Conservation (phyloP, 92 coral and sea anemone genomes). For the Phenganax marumi region DNA sequence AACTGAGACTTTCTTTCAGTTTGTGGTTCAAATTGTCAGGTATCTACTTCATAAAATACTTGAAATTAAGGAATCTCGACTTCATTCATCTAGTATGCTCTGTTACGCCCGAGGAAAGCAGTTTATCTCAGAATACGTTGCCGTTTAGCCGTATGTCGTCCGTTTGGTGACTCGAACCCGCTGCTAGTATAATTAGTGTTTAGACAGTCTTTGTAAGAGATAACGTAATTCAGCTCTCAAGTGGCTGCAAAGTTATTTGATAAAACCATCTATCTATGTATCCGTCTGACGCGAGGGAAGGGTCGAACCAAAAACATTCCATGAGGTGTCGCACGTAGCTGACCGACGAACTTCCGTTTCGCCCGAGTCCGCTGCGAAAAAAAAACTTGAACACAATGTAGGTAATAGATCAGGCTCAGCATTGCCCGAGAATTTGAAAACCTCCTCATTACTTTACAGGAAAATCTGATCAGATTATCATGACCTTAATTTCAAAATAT, state of each 20-base stretch:
- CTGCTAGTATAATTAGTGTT: too few relatives aligned
- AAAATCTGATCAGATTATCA: constrained; percentile 8
- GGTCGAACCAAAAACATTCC: too few relatives aligned
- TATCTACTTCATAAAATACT: constrained; percentile 2
- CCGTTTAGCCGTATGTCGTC: too few relatives aligned
- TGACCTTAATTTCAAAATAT: neutral
- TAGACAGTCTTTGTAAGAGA: too few relatives aligned
- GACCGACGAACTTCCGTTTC: constrained; percentile 11
- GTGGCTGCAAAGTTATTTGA: too few relatives aligned
- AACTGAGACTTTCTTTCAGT: neutral
- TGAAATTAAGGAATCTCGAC: neutral
- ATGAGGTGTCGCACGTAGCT: neutral
- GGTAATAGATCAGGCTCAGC: neutral
- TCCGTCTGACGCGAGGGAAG: too few relatives aligned
- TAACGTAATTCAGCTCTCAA: too few relatives aligned
- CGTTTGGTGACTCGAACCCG: too few relatives aligned
- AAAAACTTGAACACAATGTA: neutral
- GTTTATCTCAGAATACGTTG: too few relatives aligned
- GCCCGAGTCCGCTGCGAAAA: neutral
- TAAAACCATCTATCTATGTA: too few relatives aligned
- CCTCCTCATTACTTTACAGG: neutral
- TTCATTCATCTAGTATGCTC: neutral
- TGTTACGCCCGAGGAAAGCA: too few relatives aligned
- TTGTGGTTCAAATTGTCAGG: neutral
- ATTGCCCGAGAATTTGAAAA: neutral